phyloP scores from a whole-genome alignment of 2,888 invertebrate genomes.

The Chrysolina haemoptera region DNA sequence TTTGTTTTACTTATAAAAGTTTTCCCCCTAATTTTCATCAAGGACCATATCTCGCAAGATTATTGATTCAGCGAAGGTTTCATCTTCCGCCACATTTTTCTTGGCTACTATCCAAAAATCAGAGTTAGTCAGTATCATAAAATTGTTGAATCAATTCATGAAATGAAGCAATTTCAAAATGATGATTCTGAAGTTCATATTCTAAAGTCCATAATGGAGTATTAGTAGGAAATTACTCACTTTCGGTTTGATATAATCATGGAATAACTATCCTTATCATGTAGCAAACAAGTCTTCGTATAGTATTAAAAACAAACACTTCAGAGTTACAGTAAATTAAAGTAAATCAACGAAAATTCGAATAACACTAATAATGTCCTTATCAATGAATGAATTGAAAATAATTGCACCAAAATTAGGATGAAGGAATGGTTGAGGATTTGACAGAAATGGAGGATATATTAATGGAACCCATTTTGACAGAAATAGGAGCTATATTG shows the following conservation, averaged over 20 bases:
- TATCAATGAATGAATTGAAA: too few relatives aligned
- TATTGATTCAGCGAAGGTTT: conserved; percentile 35
- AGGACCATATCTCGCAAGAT: conserved; percentile 36
- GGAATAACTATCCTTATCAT: too few relatives aligned
- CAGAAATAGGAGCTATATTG: too few relatives aligned
- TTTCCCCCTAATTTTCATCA: conserved; percentile 40
- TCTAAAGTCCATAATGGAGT: neutral
- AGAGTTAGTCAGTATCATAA: neutral
- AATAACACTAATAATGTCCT: too few relatives aligned
- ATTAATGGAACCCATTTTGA: too few relatives aligned
- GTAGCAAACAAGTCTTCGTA: too few relatives aligned
- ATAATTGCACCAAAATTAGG: too few relatives aligned
- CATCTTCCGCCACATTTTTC: neutral
- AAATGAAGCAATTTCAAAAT: neutral
- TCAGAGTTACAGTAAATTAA: too few relatives aligned
- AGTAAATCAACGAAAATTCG: too few relatives aligned
- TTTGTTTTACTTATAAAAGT: conserved; percentile 42
- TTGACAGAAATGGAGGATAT: too few relatives aligned
- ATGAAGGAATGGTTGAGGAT: too few relatives aligned
- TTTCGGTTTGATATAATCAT: neutral
- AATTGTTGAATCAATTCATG: neutral
- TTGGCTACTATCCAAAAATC: conserved; percentile 4
- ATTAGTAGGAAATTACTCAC: neutral
- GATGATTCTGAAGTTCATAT: neutral
- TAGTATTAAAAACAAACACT: too few relatives aligned